Evolutionary conservation across 2,888 invertebrate genomes (phyloP).

Genomic region (Catocala nupta): DNA sequence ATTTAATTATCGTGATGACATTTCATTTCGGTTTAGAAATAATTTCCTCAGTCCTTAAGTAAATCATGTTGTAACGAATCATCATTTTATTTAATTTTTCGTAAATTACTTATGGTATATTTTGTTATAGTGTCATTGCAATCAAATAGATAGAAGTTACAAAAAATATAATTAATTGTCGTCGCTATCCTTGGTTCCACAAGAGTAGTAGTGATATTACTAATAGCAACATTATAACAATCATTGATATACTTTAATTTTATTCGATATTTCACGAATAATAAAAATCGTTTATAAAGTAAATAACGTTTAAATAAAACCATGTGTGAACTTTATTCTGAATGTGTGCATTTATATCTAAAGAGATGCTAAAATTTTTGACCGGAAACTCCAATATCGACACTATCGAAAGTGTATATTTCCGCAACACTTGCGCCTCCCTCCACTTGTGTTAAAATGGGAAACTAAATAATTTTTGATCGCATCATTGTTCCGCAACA

Average conservation of each 20-base stretch:
- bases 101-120: neutral
- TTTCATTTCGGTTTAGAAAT: constrained; percentile 42
- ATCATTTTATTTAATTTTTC: too few species aligned
- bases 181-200: too few species aligned
- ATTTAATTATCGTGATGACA: constrained; percentile 49
- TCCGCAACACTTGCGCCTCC: constrained; percentile 62
- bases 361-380: neutral
- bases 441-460: constrained; percentile 58
- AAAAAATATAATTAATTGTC: too few species aligned
- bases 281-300: neutral
- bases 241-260: constrained; percentile 5
- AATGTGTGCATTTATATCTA: too few species aligned
- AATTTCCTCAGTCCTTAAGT: too few species aligned
- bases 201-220: neutral
- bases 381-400: constrained; percentile 20
- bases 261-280: neutral
- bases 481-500: constrained; percentile 72
- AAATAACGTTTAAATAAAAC: too few species aligned
- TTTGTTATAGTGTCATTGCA: neutral
- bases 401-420: constrained; percentile 1
- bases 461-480: constrained; percentile 73
- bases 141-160: neutral
- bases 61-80: too few species aligned
- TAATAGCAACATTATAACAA: constrained; percentile 23
- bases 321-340: too few species aligned